phyloP scores from a whole-genome alignment of 1,140 invertebrate species.

The Geopemphigus sp. region DNA sequence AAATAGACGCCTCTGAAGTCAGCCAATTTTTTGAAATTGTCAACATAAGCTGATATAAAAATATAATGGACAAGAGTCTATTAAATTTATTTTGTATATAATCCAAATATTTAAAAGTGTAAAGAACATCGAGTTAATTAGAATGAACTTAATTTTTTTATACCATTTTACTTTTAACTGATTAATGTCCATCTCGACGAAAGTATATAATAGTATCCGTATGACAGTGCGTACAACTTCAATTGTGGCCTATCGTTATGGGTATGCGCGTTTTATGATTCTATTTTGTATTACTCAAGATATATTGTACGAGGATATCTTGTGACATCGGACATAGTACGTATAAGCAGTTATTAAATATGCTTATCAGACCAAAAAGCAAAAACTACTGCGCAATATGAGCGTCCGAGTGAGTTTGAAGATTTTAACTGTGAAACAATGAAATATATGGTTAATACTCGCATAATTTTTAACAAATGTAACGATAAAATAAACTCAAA shows the following conservation, averaged over 20 bases:
- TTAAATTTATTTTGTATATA: no score
- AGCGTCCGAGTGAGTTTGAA: neutral
- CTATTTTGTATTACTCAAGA: neutral
- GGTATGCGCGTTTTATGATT: neutral
- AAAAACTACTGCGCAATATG: slow-evolving; percentile 1
- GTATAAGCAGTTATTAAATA: neutral
- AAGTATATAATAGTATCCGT: no score
- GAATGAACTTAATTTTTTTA: no score
- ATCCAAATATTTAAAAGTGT: no score
- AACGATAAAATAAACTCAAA: neutral
- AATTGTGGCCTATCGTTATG: neutral
- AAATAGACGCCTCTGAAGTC: no score
- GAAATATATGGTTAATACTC: neutral
- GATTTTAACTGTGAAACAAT: neutral
- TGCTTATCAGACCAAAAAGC: slow-evolving; percentile 18
- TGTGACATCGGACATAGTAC: slow-evolving; percentile 30
- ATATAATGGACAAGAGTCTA: no score
- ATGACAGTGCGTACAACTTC: neutral
- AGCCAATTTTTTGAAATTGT: no score
- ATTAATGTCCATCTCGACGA: no score
- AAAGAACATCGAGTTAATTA: no score
- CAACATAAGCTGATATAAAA: no score
- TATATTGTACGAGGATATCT: slow-evolving; percentile 16
- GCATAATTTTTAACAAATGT: neutral
- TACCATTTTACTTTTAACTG: no score